Evolutionary conservation across 2,797 vertebrate species (phyloP), one percentile per base, ranked within the genome.

Genomic region (Amphiprion clarkii): DNA sequence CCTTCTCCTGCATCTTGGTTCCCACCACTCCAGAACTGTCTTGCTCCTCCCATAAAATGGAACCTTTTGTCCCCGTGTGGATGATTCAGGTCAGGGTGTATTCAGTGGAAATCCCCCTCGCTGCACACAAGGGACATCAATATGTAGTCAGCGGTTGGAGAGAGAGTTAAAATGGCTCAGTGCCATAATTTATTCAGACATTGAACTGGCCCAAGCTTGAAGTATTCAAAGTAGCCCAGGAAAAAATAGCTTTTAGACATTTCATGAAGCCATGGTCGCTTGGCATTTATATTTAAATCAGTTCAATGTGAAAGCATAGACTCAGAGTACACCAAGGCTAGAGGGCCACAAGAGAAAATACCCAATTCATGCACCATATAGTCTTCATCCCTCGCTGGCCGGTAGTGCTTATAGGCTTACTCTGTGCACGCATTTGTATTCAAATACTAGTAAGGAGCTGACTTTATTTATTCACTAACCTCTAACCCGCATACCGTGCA

Each of bases 131-230:
- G 88, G 85, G 87, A 88, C 91, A 92, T 90, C 89, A 91, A 87
- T 89, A 90, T 87, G 89, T 78, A 89, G 78, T 74, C 80, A 56
- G 86, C 62, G 82, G 89, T 78, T 77, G 60, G 70, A 86, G 60
- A 59, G 68, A 67, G 74, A 83, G 70, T 85, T 70, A 76, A 88
- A 91, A 87, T 90, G 89, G 87, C 82, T 88, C 76, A 5, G 66
- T 79, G 83, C 79, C 85, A 92, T 94, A 83, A 90, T 91, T 93
- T 92, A 94, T 93, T 94, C 88, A 93, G 77, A 85, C 79, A 83
- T 62, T 85, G 83, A 90, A 89, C 83, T 79, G 68, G 84, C 80
- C 76, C 71, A 51, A 70, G 75, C 83, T 86, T 79, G 76, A 90
- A 79, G 82, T 87, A 89, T 89, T 90, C 64, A 93, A 91, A 90